Percentiles rank a stretch among this genome's conserved stretches.
phyloP scores from a whole-genome alignment of 1,140 invertebrate species.

The Lepeophtheirus salmonis region DNA sequence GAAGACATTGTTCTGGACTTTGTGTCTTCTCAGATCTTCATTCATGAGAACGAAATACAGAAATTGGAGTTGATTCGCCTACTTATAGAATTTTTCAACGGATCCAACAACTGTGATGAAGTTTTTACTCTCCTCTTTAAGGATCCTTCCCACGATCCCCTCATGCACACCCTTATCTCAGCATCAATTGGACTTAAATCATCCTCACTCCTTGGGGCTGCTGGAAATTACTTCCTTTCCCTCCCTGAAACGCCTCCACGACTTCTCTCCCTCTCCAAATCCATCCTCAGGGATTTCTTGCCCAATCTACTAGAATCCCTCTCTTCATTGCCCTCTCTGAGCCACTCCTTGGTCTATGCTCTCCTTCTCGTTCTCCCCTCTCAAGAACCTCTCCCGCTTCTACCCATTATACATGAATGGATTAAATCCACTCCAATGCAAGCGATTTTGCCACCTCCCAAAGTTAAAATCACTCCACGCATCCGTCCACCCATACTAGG shows the following conservation, averaged over 20 bases:
- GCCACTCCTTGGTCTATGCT: not conserved
- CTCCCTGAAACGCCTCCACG: not conserved
- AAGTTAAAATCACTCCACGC: not conserved
- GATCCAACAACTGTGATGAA: not conserved
- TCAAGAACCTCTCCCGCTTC: not conserved
- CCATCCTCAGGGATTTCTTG: not conserved
- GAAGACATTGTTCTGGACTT: not conserved
- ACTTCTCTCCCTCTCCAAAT: not conserved
- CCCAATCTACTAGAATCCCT: not conserved
- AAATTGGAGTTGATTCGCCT: not conserved
- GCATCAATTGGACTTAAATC: not conserved
- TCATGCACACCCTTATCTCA: not conserved
- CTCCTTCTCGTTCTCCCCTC: not conserved
- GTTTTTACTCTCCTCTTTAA: not conserved
- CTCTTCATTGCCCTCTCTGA: not conserved
- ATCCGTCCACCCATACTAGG: not conserved
- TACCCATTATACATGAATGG: not conserved
- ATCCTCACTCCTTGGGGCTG: not conserved
- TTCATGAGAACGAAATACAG: not conserved
- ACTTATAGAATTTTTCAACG: not conserved
- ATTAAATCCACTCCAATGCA: not conserved
- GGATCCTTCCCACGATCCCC: not conserved
- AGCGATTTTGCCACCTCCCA: not conserved
- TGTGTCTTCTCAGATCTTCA: not conserved
- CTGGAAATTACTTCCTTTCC: not conserved